Evolutionary conservation across 92 coral and sea anemone species (phyloP).

Genomic region (Epizoanthus illoricatus): DNA sequence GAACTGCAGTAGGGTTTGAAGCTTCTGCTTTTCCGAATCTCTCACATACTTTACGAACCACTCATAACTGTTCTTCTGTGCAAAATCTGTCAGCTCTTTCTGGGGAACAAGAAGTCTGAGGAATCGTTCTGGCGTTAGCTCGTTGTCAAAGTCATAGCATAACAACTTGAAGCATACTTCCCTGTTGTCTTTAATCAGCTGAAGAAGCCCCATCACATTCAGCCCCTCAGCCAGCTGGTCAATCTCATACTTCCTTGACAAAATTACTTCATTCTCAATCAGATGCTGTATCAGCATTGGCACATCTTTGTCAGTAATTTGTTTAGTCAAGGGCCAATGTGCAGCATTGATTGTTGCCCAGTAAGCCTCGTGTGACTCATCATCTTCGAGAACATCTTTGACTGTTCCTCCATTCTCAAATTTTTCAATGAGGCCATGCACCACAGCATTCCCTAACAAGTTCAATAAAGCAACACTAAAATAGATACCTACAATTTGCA

Average conservation of each 20-base stretch:
- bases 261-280: conserved; percentile 53
- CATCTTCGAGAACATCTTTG: conserved; percentile 41
- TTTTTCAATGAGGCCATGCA: conserved; percentile 46
- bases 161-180: conserved; percentile 43
- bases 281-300: conserved; percentile 55
- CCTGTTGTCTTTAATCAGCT: conserved; percentile 41
- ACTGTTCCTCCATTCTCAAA: conserved; percentile 29
- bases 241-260: conserved; percentile 53
- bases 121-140: conserved; percentile 34
- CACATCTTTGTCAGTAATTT: conserved; percentile 44
- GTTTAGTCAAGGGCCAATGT: conserved; percentile 51
- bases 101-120: conserved; percentile 34
- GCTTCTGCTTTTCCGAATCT: conserved; percentile 38
- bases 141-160: conserved; percentile 36
- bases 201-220: conserved; percentile 48
- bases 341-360: conserved; percentile 53
- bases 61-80: conserved; percentile 43
- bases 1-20: conserved; percentile 35
- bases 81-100: conserved; percentile 44
- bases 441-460: conserved; percentile 34
- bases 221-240: conserved; percentile 59
- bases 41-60: conserved; percentile 51
- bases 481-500: background rate
- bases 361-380: conserved; percentile 44
- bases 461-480: background rate